phyloP scores from a whole-genome alignment of 2,113 vertebrate species.

The Thomomys bottae region DNA sequence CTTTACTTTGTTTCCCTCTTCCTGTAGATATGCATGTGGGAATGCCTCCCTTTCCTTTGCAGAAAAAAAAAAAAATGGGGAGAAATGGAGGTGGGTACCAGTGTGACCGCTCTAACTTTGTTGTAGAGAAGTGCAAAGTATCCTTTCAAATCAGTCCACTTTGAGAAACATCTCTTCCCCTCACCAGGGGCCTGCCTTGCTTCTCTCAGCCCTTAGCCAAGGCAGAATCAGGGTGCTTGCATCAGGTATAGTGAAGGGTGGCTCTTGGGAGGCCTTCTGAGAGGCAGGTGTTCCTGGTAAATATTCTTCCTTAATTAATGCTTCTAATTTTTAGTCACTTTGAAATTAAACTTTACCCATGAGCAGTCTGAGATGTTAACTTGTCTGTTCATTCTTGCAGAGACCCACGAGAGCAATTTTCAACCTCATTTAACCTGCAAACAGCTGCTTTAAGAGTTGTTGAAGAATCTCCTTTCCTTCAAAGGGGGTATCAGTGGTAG shows the following conservation, averaged over 20 bases:
- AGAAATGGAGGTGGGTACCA: background rate
- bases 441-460: slow-evolving; percentile 48
- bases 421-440: slow-evolving; percentile 63
- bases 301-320: slow-evolving; percentile 56
- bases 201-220: fast-evolving
- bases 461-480: background rate
- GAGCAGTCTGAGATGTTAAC: slow-evolving; percentile 4
- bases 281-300: background rate
- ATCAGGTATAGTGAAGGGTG: background rate
- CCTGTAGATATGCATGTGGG: background rate
- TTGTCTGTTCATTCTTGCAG: background rate
- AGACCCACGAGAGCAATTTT: slow-evolving; percentile 35
- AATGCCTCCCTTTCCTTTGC: background rate
- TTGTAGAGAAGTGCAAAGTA: too few species aligned
- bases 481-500: background rate
- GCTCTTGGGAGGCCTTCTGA: background rate
- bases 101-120: background rate
- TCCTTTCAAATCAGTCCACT: background rate
- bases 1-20: background rate
- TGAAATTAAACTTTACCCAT: slow-evolving; percentile 24
- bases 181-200: background rate
- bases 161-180: background rate
- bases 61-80: background rate
- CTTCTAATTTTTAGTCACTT: slow-evolving; percentile 51
- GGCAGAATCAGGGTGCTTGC: background rate